Conservation (phyloP, 2,888 invertebrate genomes). For the Gonocerus acuteangulatus region DNA sequence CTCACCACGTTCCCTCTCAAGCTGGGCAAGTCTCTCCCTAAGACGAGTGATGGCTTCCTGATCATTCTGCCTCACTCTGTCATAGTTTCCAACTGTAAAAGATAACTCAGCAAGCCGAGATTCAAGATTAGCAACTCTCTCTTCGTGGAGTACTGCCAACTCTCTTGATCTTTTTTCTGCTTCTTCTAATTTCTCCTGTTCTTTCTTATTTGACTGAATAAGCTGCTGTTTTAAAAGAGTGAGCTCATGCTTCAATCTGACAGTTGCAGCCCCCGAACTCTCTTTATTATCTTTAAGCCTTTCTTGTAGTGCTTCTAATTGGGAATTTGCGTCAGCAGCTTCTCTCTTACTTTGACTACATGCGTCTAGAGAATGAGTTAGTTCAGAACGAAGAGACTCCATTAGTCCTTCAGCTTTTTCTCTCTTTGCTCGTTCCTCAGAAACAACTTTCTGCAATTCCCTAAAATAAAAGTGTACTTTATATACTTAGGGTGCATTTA, state of each 20-base stretch:
- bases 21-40: conserved; percentile 41
- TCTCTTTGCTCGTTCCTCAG: conserved; percentile 63
- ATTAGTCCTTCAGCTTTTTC: conserved; percentile 59
- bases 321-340: conserved; percentile 55
- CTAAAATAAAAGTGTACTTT: conserved; percentile 43
- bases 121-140: conserved; percentile 68
- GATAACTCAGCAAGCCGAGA: conserved; percentile 69
- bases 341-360: conserved; percentile 18
- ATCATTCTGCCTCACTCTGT: conserved; percentile 62
- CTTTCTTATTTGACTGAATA: conserved; percentile 60
- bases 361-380: conserved; percentile 56
- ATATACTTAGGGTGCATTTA: too few species aligned
- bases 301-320: conserved; percentile 38
- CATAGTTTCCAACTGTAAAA: conserved; percentile 68
- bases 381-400: conserved; percentile 53
- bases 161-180: conserved; percentile 65
- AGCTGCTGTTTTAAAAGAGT: conserved; percentile 65
- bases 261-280: conserved; percentile 46
- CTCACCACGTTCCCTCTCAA: conserved; percentile 38
- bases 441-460: conserved; percentile 68
- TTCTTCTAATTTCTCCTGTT: conserved; percentile 62
- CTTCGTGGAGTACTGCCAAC: conserved; percentile 63
- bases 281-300: conserved; percentile 33
- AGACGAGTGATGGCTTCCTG: conserved; percentile 63
- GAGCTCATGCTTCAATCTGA: conserved; percentile 65